Percentiles rank a stretch among this genome's conserved stretches.
These are phyloP conservation scores for Perca flavescens DNA, from an alignment of 2,113 vertebrate species.

Conservation along the genomic window DNA sequence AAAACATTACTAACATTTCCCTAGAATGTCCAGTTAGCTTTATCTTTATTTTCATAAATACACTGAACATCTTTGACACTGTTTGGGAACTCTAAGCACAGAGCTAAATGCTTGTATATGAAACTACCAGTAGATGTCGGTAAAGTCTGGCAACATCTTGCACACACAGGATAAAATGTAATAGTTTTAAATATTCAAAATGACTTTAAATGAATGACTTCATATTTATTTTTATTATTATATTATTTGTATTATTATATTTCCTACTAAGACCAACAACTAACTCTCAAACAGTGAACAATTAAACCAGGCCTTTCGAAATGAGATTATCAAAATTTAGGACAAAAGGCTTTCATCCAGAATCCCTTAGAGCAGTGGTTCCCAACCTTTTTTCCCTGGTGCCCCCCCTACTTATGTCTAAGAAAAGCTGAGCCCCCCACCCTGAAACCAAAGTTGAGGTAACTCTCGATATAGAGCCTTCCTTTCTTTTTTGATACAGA, in stretches of 20 bases:
- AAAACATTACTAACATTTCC: not conserved
- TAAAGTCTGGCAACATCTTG: not conserved
- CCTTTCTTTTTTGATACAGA: too few relatives aligned
- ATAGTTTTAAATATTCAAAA: not conserved
- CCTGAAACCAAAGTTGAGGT: too few relatives aligned
- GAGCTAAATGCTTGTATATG: not conserved
- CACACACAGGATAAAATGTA: not conserved
- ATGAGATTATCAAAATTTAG: not conserved
- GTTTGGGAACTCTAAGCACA: not conserved
- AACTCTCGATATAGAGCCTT: too few relatives aligned
- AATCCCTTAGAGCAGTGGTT: not conserved
- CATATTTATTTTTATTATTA: not conserved
- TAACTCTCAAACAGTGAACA: not conserved
- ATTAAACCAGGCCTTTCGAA: not conserved
- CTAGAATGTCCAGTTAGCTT: not conserved
- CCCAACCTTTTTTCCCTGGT: too few relatives aligned
- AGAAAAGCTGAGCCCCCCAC: too few relatives aligned
- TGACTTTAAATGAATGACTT: not conserved
- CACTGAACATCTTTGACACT: too few relatives aligned
- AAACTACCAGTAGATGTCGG: slow-evolving; percentile 40
- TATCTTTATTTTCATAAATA: not conserved
- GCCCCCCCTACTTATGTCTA: too few relatives aligned
- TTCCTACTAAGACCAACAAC: not conserved
- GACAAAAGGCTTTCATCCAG: not conserved
- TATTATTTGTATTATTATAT: too few relatives aligned